These are phyloP conservation scores for Cyclargus thomasi DNA, from an alignment of 1,140 invertebrate species.

Conservation along the genomic window DNA sequence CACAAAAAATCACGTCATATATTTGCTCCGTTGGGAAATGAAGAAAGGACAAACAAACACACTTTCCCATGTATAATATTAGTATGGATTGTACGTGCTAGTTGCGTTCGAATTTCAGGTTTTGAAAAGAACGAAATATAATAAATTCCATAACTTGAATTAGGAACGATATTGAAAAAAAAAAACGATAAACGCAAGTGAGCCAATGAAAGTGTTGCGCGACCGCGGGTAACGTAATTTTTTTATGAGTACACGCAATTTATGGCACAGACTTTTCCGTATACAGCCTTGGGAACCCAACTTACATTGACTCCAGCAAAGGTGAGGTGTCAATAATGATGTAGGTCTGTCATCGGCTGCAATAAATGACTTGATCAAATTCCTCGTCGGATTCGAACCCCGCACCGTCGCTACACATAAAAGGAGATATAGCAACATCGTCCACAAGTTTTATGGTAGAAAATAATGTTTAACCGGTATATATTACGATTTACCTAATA, in stretches of 20 bases:
- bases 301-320: conserved; percentile 55
- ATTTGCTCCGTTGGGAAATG: no score
- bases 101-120: neutral
- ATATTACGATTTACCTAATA: neutral
- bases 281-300: conserved; percentile 17
- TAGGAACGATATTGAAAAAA: neutral
- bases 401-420: neutral
- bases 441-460: neutral
- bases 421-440: neutral
- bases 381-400: conserved; percentile 13
- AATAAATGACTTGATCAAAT: conserved; percentile 43
- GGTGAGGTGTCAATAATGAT: conserved; percentile 38
- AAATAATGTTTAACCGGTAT: neutral
- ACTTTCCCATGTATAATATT: no score
- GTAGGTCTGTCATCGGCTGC: conserved; percentile 38
- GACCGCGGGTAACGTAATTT: neutral
- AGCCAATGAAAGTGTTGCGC: neutral
- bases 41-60: no score
- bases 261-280: neutral
- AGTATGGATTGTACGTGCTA: no score
- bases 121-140: no score
- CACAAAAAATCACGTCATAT: no score
- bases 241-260: neutral
- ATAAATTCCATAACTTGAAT: no score
- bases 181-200: no score